These are phyloP conservation scores for Hirtodrosophila alboralis DNA, from an alignment of 2,888 invertebrate species.

Conservation along the genomic window DNA sequence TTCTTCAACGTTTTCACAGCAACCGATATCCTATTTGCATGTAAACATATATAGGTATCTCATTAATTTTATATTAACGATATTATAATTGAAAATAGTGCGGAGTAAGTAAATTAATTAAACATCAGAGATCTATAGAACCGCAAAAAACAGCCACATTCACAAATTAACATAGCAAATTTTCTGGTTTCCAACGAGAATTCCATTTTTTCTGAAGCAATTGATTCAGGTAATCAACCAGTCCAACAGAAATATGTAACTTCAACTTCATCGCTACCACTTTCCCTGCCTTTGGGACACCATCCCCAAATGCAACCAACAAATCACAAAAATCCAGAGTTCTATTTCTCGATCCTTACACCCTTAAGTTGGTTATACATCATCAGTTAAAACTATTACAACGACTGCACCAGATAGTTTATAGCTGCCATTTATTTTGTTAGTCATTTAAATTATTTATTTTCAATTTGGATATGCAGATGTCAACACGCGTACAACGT, in stretches of 20 bases:
- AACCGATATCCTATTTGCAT: constrained; percentile 27
- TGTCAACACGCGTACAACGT: too few relatives aligned
- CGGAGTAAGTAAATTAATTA: constrained; percentile 28
- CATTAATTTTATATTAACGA: constrained; percentile 46
- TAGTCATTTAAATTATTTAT: too few relatives aligned
- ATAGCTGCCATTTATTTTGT: too few relatives aligned
- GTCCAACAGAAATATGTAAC: constrained; percentile 7
- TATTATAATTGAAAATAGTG: constrained; percentile 22
- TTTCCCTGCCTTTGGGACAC: too few relatives aligned
- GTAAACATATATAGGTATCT: constrained; percentile 39
- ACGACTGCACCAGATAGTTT: too few relatives aligned
- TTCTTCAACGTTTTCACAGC: constrained; percentile 21
- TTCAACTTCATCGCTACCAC: constrained; percentile 8
- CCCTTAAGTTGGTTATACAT: too few relatives aligned
- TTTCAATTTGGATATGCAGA: too few relatives aligned
- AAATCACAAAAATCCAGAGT: too few relatives aligned
- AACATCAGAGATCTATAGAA: constrained; percentile 13
- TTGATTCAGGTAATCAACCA: constrained; percentile 40
- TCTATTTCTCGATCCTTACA: too few relatives aligned
- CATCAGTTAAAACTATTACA: too few relatives aligned
- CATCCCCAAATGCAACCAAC: too few relatives aligned
- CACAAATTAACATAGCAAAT: constrained; percentile 58
- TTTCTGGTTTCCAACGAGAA: constrained; percentile 26
- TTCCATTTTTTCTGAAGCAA: constrained; percentile 67
- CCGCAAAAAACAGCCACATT: constrained; percentile 32